Evolutionary conservation across 2,888 invertebrate species (phyloP), one percentile per base, ranked within the genome.

Genomic region (Anthrax anthrax): DNA sequence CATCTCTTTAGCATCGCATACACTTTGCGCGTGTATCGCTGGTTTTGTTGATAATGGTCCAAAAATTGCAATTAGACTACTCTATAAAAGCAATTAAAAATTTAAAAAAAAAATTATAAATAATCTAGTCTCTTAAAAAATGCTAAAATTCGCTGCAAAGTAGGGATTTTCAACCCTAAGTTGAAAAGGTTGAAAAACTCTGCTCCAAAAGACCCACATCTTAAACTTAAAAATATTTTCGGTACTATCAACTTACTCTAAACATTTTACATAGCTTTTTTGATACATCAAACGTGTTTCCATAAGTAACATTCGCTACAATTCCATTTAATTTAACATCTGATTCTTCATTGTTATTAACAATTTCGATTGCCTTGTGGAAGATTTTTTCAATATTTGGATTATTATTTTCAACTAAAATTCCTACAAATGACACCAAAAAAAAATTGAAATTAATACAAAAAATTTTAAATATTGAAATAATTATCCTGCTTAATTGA

Each of bases 1-100:
- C 48, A 95, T 76, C 68, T 90, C 86, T 54, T 89, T 73, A 42
- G 76, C 76, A 60, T 88, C 83, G 51, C 88, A 84, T 46, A 90
- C 77, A 34, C 86, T 85, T 58, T 87, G 81, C 37, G 91, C 77
- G 61, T 89, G 84, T 42, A 77, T 74, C 6, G 86, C 74, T 0
- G 81, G 74, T 39, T 72, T 70, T 51, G 72, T 73, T 44, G 78
- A 73, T 50, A 79, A 75, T 0, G 92, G 90, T 1, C 92, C 92
- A 60, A 94, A 83, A 47, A 94, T 73, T 18, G 82, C 91, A 1
- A 81, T 81, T 5, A 90, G 73, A 19, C 87, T 87, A 34, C 69
- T 70, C 78, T 77, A 27, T 1, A n/a, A n/a, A n/a, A n/a, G n/a
- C n/a, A n/a, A n/a, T n/a, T n/a, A n/a, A n/a, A n/a, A n/a, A n/a